phyloP scores from a whole-genome alignment of 2,113 vertebrate genomes.

The Megaceryle maxima region DNA sequence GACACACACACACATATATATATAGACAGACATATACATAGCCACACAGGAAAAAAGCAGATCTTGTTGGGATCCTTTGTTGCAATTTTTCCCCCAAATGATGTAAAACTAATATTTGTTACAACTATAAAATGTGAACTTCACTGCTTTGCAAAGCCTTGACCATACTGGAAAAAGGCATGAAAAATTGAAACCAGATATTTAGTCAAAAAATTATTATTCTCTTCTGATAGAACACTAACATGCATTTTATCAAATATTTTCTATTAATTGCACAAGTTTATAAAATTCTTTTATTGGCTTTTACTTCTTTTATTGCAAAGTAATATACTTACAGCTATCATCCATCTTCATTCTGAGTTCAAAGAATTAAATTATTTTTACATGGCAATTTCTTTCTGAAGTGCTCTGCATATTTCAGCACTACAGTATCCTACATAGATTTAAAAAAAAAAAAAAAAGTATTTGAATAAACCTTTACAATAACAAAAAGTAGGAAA shows the following conservation, averaged over 20 bases:
- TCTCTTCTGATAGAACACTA: not conserved
- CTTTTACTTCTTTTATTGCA: not conserved
- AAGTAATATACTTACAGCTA: not conserved
- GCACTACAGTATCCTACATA: not conserved
- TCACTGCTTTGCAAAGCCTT: not conserved
- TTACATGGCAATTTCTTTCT: not conserved
- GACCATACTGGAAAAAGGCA: not conserved
- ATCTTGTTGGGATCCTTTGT: not conserved
- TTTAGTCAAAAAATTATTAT: not conserved
- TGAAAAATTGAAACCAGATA: not conserved
- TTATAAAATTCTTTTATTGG: not conserved
- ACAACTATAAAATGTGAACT: not conserved
- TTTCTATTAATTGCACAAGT: not conserved
- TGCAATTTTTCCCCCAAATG: not conserved
- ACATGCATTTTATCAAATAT: not conserved
- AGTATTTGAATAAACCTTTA: not conserved
- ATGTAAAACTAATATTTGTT: not conserved
- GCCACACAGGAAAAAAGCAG: not conserved
- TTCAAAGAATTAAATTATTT: not conserved
- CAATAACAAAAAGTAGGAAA: not conserved
- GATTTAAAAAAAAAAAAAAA: not conserved
- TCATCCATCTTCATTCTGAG: not conserved
- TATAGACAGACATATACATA: not conserved
- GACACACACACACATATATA: not conserved
- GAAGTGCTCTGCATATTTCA: not conserved